Percentiles rank a stretch among this genome's conserved stretches.
phyloP scores from a whole-genome alignment of 2,797 vertebrate species.

The Mionectes olivaceus region DNA sequence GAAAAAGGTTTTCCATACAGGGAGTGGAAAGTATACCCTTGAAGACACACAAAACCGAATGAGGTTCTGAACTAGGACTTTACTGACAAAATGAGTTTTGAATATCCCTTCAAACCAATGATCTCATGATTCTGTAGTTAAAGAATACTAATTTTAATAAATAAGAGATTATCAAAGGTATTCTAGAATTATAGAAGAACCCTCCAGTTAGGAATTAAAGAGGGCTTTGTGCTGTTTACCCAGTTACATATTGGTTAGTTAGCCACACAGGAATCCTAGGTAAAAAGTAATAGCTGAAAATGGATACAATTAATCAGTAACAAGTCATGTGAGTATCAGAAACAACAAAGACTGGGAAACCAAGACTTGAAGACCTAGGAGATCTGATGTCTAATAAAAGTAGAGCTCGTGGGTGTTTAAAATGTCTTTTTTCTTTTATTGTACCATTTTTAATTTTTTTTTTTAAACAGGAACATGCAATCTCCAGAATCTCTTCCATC shows the following conservation, averaged over 20 bases:
- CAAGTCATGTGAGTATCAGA: background rate
- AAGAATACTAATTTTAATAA: background rate
- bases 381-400: background rate
- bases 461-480: background rate
- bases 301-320: background rate
- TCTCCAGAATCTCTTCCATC: background rate
- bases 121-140: background rate
- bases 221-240: background rate
- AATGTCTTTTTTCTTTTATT: background rate
- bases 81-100: background rate
- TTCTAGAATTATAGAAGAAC: background rate
- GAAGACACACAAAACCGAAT: background rate
- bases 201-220: background rate
- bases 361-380: background rate
- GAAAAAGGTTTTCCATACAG: background rate
- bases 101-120: background rate
- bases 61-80: fast-evolving
- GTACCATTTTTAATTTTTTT: too few species aligned
- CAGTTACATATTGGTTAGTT: background rate
- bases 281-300: background rate
- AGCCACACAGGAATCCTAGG: background rate
- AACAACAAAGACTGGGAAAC: background rate
- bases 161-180: background rate
- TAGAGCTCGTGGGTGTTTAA: background rate
- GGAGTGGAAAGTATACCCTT: background rate